Base-by-base conservation (phyloP, 2,888 invertebrate species). In the Leptothorax acervorum region DNA sequence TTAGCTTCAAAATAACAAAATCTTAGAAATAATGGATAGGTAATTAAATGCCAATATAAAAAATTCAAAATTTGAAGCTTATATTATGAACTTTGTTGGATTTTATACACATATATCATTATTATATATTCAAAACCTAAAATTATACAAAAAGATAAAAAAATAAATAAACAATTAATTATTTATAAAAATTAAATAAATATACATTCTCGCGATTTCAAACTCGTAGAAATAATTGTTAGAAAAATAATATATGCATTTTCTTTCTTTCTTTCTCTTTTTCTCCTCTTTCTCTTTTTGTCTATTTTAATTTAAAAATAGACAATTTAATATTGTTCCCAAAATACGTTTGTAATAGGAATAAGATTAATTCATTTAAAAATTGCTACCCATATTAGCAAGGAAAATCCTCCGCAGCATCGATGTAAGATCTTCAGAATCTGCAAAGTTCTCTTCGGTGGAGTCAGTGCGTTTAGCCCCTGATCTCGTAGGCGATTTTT, bases 401-500 rank as follows among this genome's bases (percentile, higher is more conserved):
- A 82, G 4, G 92, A 89, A 83, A 92, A 92, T 85, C 92, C 92
- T 95, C 97, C 98, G 97, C 90, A 98, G 95, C 86, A 98, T 95
- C 91, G 97, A 92, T 15, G 97, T 96, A 95, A 97, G 92, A 97
- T 95, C 95, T 96, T 96, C 91, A 96, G 93, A 94, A 96, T 96
- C 95, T 97, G 97, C 6, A 97, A 96, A 39, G 96, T 96, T 89
- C 96, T 96, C 83, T 96, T 96, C 0, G 97, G 96, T 2, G 97
- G 97, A 0, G 97, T 97, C 51, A 98, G 95, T 5, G 96, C 95
- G 93, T 98, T 98, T 8, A 96, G 96, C 0, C 97, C 97, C 88
- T 97, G 96, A 91, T 96, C 96, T 55, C 95, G 95, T 3, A 97
- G 94, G 3, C 96, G 94, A 78, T 96, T 95, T 23, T 95, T 95